Evolutionary conservation across 2,888 invertebrate genomes (phyloP).

Genomic region (Pseudoips prasinana): DNA sequence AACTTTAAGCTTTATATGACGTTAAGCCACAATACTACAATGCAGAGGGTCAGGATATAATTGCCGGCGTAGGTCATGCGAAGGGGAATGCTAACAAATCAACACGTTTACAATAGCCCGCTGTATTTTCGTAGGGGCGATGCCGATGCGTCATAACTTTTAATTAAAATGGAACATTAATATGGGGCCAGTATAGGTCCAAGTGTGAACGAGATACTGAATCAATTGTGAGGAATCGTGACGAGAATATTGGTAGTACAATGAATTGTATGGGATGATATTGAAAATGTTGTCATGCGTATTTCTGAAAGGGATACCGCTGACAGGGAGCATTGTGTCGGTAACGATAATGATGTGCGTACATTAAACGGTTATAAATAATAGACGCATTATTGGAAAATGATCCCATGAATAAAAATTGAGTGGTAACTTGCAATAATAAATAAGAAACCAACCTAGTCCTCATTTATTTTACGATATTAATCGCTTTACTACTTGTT

Average conservation of each 20-base stretch:
- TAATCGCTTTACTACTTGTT: no score
- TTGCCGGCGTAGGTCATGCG: constrained; percentile 53
- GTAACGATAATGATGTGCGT: constrained; percentile 30
- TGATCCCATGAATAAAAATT: constrained; percentile 5
- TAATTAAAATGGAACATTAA: constrained; percentile 74
- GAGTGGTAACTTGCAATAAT: no score
- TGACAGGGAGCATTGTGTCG: constrained; percentile 33
- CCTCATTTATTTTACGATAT: no score
- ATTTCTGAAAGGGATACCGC: constrained; percentile 40
- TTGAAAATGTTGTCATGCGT: constrained; percentile 59
- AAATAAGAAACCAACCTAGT: no score
- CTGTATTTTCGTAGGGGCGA: constrained; percentile 55
- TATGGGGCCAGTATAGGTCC: constrained; percentile 49
- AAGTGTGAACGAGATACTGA: constrained; percentile 43
- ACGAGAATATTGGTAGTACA: constrained; percentile 40
- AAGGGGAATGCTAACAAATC: constrained; percentile 67
- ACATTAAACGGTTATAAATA: constrained; percentile 20
- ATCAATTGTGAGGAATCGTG: constrained; percentile 56
- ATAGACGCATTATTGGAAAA: constrained; percentile 7
- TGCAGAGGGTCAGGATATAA: constrained; percentile 40
- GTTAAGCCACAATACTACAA: constrained; percentile 20
- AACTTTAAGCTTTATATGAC: constrained; percentile 25
- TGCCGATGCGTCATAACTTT: constrained; percentile 74
- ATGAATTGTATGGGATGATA: constrained; percentile 52
- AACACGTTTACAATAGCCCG: constrained; percentile 52